Evolutionary conservation across 2,113 vertebrate species (phyloP).

Genomic region (Orthonyx spaldingii): DNA sequence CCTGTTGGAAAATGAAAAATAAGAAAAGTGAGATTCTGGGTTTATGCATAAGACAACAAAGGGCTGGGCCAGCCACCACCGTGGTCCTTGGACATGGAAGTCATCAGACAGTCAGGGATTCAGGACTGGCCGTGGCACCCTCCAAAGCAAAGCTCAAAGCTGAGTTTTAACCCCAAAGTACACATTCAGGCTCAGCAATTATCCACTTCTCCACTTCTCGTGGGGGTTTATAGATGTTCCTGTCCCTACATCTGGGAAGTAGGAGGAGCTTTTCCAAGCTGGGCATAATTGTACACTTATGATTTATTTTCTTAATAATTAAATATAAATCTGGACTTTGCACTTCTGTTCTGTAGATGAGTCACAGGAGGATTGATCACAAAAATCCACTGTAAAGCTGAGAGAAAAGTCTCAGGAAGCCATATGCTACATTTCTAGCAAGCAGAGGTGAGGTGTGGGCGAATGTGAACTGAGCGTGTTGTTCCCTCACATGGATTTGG

Average conservation of each 20-base stretch:
- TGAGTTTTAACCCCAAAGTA: background rate
- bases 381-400: background rate
- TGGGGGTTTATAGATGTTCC: background rate
- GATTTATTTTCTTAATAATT: background rate
- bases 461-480: background rate
- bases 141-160: background rate
- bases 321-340: background rate
- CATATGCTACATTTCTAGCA: background rate
- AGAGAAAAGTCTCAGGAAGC: background rate
- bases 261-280: background rate
- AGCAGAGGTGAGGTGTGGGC: background rate
- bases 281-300: background rate
- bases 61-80: background rate
- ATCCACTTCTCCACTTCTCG: background rate
- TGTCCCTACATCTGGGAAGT: background rate
- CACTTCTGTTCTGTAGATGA: background rate
- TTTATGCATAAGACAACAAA: accelerated
- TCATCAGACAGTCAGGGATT: background rate
- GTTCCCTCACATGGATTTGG: background rate
- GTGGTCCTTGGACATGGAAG: background rate
- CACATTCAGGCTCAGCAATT: background rate
- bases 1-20: background rate
- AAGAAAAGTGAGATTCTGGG: no score
- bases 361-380: background rate
- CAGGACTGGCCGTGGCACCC: accelerated